These are phyloP conservation scores for Hydrochoerus hydrochaeris DNA, from an alignment of 2,113 vertebrate genomes.

Conservation along the genomic window DNA sequence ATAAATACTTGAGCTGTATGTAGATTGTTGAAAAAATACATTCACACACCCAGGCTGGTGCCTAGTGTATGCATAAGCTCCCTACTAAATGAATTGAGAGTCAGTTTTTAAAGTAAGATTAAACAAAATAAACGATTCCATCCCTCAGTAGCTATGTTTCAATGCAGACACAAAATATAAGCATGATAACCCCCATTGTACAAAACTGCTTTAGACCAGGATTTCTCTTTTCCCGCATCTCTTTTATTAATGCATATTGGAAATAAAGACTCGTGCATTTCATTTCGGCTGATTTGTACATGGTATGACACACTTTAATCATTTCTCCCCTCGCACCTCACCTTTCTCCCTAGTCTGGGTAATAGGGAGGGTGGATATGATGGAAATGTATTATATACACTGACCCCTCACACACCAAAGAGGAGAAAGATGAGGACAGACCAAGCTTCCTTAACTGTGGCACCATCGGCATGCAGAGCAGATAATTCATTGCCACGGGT, in stretches of 20 bases:
- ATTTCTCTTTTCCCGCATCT: not conserved
- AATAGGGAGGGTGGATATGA: not conserved
- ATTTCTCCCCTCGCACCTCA: not conserved
- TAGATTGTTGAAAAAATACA: not conserved
- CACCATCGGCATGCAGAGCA: no score
- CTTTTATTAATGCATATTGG: not conserved
- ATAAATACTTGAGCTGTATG: not conserved
- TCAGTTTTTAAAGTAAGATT: not conserved
- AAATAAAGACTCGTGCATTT: not conserved
- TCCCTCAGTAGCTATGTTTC: not conserved
- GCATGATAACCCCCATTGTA: not conserved
- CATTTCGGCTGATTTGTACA: not conserved
- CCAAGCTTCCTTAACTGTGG: no score
- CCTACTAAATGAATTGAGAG: not conserved
- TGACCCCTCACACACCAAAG: no score
- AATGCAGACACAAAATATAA: not conserved
- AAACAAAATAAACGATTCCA: not conserved
- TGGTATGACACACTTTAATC: not conserved
- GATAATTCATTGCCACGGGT: no score
- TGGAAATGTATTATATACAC: not conserved
- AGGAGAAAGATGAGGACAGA: no score
- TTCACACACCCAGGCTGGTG: not conserved
- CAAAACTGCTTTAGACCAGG: not conserved
- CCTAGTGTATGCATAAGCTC: not conserved
- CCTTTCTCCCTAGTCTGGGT: not conserved